Evolutionary conservation across 2,888 invertebrate genomes (phyloP), one percentile per base, ranked within the genome.

Genomic region (Cybosia mesomella): DNA sequence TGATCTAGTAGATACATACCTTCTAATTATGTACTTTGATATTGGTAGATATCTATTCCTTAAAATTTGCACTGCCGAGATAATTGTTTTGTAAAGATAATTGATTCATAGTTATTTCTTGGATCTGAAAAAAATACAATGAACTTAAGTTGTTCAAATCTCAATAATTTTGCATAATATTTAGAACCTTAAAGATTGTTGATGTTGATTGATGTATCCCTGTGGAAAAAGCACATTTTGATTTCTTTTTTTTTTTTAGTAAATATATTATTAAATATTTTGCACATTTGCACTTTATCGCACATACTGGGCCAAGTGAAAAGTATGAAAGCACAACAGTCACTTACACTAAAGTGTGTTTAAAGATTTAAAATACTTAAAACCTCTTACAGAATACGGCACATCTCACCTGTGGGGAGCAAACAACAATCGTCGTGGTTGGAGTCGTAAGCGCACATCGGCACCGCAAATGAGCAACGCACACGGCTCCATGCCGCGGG

Each of bases 391-490:
- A 94, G 94, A 93, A 77, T 83, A 89, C 83, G 92, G 93, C 60
- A 89, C 92, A 22, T 90, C 95, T 4, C 97, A 97, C 86, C 90
- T 97, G 75, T 97, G 97, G 96, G 96, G 96, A 36, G 94, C 95
- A 43, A 95, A 95, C 85, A 91, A 87, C 76, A 91, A 86, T 3
- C 91, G 92, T 8, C 91, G 92, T 2, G 95, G 95, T 0, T 96
- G 96, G 95, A 95, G 96, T 71, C 95, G 96, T 83, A 96, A 97
- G 91, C 93, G 97, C 74, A 97, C 97, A 3, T 97, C 97, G 0
- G 97, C 97, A 1, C 97, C 97, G 0, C 96, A 97, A 85, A 97
- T 97, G 95, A 95, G 95, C 72, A 94, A 92, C 83, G 89, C 95
- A 32, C 92, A 95, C 75, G 94, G 95, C 1, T 93, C 94, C 64